A percentile compares a stretch with the other conserved stretches of the same genome.
These are phyloP conservation scores for Pocillopora damicornis DNA, from an alignment of 64 coral and sea anemone genomes.

Conservation along the genomic window DNA sequence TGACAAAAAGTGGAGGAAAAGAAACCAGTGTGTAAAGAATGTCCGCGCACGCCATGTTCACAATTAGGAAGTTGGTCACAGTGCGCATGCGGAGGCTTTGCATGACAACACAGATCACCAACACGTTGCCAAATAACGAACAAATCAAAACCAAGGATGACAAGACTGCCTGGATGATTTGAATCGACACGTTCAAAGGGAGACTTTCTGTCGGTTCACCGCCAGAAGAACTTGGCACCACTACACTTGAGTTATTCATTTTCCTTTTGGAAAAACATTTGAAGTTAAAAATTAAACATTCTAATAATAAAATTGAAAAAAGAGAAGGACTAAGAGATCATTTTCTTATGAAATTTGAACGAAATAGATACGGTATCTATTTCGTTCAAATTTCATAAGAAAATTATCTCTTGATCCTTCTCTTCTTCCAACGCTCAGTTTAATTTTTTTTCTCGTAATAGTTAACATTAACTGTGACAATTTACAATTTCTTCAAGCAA, in stretches of 20 bases:
- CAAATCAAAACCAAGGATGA: conserved; percentile 1
- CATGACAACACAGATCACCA: conserved; percentile 36
- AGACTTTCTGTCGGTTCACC: background rate
- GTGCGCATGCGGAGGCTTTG: conserved; percentile 43
- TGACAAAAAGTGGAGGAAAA: conserved; percentile 36
- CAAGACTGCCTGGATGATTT: background rate
- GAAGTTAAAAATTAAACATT: too few relatives aligned
- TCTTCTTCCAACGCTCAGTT: too few relatives aligned
- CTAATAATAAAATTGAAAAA: too few relatives aligned
- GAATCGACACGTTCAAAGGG: background rate
- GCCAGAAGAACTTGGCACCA: background rate
- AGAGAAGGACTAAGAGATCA: too few relatives aligned
- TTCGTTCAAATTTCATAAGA: too few relatives aligned
- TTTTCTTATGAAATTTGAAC: too few relatives aligned
- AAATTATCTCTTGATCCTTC: too few relatives aligned
- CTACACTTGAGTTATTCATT: conserved; percentile 24
- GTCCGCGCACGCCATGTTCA: conserved; percentile 63
- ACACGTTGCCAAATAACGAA: conserved; percentile 44
- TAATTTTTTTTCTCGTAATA: too few relatives aligned
- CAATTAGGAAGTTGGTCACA: conserved; percentile 53
- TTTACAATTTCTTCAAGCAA: too few relatives aligned
- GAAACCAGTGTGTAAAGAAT: conserved; percentile 40
- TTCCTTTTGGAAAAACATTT: background rate
- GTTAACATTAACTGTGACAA: too few relatives aligned
- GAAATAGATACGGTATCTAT: too few relatives aligned